Evolutionary conservation across 1,140 invertebrate genomes (phyloP).

Genomic region (Dreissena rostriformis): DNA sequence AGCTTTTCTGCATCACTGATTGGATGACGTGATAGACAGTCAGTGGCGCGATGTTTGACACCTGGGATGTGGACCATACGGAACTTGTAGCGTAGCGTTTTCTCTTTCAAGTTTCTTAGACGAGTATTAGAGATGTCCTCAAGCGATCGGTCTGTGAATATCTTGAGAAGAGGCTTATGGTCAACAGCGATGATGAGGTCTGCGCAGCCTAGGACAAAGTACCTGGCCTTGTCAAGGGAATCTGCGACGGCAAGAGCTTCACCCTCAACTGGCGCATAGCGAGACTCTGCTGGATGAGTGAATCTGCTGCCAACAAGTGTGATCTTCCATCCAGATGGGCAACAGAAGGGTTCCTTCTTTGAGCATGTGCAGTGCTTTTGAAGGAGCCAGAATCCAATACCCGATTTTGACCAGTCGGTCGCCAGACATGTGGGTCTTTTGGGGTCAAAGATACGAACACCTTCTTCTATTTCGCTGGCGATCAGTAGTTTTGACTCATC

Average conservation of each 20-base stretch:
- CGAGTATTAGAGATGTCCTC: conserved; percentile 56
- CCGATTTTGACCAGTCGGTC: too few species aligned
- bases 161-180: conserved; percentile 62
- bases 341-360: neutral
- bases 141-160: conserved; percentile 54
- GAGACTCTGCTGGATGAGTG: neutral
- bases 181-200: conserved; percentile 60
- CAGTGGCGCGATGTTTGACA: conserved; percentile 43
- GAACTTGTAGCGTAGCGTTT: conserved; percentile 56
- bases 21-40: conserved; percentile 50
- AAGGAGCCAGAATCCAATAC: too few species aligned
- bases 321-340: conserved; percentile 6
- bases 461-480: too few species aligned
- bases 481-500: too few species aligned
- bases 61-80: conserved; percentile 57
- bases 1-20: conserved; percentile 4
- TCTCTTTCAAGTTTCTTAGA: conserved; percentile 61
- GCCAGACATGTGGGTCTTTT: too few species aligned
- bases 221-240: conserved; percentile 59
- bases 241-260: conserved; percentile 66
- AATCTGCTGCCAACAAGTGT: conserved; percentile 5
- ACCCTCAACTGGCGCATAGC: conserved; percentile 57
- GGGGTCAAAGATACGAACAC: too few species aligned
- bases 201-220: conserved; percentile 61
- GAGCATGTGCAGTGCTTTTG: neutral